Evolutionary conservation across 2,888 invertebrate species (phyloP), one percentile per base, ranked within the genome.

Genomic region (Caenorhabditis afra): DNA sequence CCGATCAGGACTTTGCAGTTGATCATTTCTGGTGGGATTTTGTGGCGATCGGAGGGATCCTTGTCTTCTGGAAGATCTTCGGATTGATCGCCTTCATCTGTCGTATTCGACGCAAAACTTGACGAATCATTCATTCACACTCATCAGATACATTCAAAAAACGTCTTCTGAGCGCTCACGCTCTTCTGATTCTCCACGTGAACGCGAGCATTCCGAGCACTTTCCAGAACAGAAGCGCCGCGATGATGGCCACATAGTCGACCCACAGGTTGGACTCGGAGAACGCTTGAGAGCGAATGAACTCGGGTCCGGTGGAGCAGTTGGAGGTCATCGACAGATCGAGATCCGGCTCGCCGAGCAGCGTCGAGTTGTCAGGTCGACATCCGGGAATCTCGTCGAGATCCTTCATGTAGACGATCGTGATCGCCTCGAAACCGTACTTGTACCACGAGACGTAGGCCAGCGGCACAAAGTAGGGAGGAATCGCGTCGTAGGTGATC

Each of bases 391-490:
- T 77, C 0, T 22, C 3, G 3, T 61, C 39, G n/a, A 59, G 39
- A 12, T 65, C 29, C 3, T 59, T 29, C 11, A 71, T 66, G 50
- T 61, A 78, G 16, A 41, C 62, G 20, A 79, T 62, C 1, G 64
- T 62, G 52, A 73, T 67, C n/a, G 73, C 79, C 39, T 91, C 90
- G 76, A 89, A 90, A 16, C 87, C 76, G 68, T 90, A 90, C 61
- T 87, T 85, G 77, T 90, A 88, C 90, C 90, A 91, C 7, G 90
- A 91, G 10, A 90, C n/a, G 77, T 89, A 90, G 71, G 90, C 81
- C 22, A 90, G 55, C 85, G 89, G 90, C 37, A 84, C 20, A 59
- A 91, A 88, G 67, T 88, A 91, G 7, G 75, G 74, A 0, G 90
- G 90, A 16, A 90, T 82, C 4, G 88, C 35, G 20, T 77, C 65